Evolutionary conservation across 2,888 invertebrate species (phyloP), one percentile per base, ranked within the genome.

Genomic region (Sphaerophoria taeniata): DNA sequence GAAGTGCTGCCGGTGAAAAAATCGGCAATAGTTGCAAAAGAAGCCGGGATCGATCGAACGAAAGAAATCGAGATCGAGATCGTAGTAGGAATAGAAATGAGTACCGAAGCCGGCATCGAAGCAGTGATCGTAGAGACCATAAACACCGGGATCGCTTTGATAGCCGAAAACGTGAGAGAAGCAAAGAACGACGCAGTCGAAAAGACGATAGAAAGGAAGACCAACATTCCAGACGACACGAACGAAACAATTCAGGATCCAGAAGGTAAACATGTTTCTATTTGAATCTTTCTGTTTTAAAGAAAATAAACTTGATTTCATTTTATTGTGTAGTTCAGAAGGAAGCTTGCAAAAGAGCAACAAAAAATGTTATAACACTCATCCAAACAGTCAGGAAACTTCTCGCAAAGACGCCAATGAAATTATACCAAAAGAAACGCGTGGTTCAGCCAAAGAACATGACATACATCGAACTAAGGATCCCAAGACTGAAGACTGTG

Each of bases 281-380:
- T 3, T 43, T 31, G 39, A n/a, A 51, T 43, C 47, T 55, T 7
- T n/a, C 3, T 9, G 4, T 9, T 7, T 5, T 9, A 3, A 33
- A 58, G 65, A 75, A 71, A 63, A 34, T 65, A 45, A 71, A 76
- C 58, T 82, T 76, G 71, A 60, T 14, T 60, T 53, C 7, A n/a
- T n/a, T n/a, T n/a, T n/a, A 24, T 72, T 76, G 75, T 82, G 16
- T 39, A 82, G 81, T 60, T 76, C 72, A 82, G 81, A 69, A 53
- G 58, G 60, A 34, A 76, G 31, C 36, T 49, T 58, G 36, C 70
- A 55, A 4, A 80, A 24, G 7, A 0, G 2, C 12, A 24, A 61
- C 2, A 63, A 34, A n/a, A 16, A 0, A 0, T 24, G 34, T 9
- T 6, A 9, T 4, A 14, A 11, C 36, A 36, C 45, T 12, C 36